Evolutionary conservation across 2,888 invertebrate species (phyloP).

Genomic region (Rotaria macrura): DNA sequence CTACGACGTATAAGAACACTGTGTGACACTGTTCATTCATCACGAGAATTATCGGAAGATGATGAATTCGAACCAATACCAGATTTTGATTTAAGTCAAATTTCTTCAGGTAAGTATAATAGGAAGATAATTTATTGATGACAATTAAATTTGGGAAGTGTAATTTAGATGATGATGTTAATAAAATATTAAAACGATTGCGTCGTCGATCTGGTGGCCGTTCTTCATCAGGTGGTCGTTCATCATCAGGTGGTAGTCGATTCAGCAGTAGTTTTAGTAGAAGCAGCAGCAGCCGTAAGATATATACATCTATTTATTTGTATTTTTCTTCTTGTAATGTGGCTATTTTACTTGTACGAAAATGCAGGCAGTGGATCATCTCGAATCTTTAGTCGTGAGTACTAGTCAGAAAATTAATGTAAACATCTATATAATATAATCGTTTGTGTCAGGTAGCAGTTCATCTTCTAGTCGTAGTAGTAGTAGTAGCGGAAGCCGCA

Average conservation of each 20-base stretch:
- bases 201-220: background rate
- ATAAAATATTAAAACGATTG: background rate
- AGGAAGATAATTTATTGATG: background rate
- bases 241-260: background rate
- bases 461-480: too few species aligned
- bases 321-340: background rate
- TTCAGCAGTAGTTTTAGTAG: background rate
- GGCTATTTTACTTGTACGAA: background rate
- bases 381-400: background rate
- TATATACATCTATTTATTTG: background rate
- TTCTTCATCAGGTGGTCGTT: background rate
- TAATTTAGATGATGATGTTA: background rate
- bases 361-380: background rate
- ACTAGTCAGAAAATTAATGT: background rate
- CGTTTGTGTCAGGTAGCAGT: background rate
- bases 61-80: background rate
- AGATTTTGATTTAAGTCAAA: background rate
- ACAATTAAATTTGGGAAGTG: background rate
- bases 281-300: background rate
- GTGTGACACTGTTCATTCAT: background rate
- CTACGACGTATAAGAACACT: background rate
- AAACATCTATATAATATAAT: too few species aligned
- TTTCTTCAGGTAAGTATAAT: background rate
- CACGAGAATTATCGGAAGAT: background rate
- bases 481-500: too few species aligned